Evolutionary conservation across 2,113 vertebrate species (phyloP), one percentile per base, ranked within the genome.

Genomic region (Cariama cristata): DNA sequence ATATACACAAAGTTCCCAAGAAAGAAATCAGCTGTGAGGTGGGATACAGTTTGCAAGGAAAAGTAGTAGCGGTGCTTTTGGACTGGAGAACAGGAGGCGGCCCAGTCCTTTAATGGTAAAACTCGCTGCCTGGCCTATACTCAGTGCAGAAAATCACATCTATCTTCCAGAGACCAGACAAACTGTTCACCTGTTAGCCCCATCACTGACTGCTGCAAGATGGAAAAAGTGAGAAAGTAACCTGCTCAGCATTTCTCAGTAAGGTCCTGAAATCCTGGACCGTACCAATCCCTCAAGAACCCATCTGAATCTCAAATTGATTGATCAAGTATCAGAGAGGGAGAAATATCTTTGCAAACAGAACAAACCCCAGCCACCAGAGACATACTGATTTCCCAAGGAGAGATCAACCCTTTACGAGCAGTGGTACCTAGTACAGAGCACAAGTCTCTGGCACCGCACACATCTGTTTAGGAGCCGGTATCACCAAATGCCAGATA

Each of bases 401-500:
- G 2, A 6, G 16, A 28, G 58, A 33, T 4, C 11, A 38, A n/a
- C 16, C 30, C 52, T 45, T 40, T 20, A 6, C 5, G 23, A 45
- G 32, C 49, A n/a, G 42, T 6, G 19, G 33, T 42, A 33, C 23
- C 32, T 35, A 45, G 8, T 4, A 14, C 40, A 23, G 49, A 15
- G 4, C 42, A 24, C 60, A 30, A 22, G 35, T 8, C 8, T 22
- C 27, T 4, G 1, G 19, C n/a, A 66, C 14, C 0, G 20, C 24
- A 11, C 11, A 5, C 7, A 0, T 24, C 23, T 49, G 33, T 8
- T 9, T 6, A 9, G 9, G 24, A 23, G 9, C 23, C 3, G 11
- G 12, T 27, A 49, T 21, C 27, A 8, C 35, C 32, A 10, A 50
- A 49, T 11, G 4, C 14, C 35, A 45, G 22, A 21, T 14, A 15